A percentile compares a stretch with the other conserved stretches of the same genome.
Evolutionary conservation across 2,888 invertebrate genomes (phyloP).

Genomic region (Linnaemya tessellans): DNA sequence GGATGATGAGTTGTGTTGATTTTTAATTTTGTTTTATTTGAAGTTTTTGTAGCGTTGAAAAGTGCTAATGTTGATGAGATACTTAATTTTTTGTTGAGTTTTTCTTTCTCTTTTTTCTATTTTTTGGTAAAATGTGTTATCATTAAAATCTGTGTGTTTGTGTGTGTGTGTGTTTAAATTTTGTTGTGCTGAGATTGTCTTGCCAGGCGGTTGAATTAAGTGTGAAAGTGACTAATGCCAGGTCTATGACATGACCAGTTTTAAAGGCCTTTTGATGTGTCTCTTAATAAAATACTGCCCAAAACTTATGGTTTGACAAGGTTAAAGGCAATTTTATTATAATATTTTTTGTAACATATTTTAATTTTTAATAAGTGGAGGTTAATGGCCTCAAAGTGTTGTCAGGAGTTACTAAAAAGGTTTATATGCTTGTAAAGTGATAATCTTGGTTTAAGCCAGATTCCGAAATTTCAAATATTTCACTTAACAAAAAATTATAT

Average conservation of each 20-base stretch:
- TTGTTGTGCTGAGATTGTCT: neutral
- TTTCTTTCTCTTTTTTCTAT: neutral
- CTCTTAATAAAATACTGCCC: neutral
- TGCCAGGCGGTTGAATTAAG: neutral
- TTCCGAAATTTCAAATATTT: too few species aligned
- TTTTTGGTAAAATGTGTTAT: neutral
- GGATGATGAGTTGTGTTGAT: constrained; percentile 33
- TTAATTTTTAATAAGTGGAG: too few species aligned
- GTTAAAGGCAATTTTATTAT: too few species aligned
- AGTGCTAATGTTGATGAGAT: constrained; percentile 33
- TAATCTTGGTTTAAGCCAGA: too few species aligned
- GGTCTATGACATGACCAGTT: neutral
- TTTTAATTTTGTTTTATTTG: constrained; percentile 1
- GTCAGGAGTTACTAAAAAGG: too few species aligned
- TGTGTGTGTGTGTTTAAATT: neutral
- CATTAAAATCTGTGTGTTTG: neutral
- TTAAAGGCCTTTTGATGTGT: neutral
- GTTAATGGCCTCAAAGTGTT: too few species aligned
- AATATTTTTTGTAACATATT: too few species aligned
- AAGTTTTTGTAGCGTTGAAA: neutral
- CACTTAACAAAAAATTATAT: too few species aligned
- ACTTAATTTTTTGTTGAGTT: constrained; percentile 8
- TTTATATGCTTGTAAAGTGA: too few species aligned
- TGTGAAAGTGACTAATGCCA: neutral
- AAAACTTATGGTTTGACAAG: too few species aligned